Conservation (phyloP, 1,140 invertebrate species). For the Pygmarrhopalites habei region DNA sequence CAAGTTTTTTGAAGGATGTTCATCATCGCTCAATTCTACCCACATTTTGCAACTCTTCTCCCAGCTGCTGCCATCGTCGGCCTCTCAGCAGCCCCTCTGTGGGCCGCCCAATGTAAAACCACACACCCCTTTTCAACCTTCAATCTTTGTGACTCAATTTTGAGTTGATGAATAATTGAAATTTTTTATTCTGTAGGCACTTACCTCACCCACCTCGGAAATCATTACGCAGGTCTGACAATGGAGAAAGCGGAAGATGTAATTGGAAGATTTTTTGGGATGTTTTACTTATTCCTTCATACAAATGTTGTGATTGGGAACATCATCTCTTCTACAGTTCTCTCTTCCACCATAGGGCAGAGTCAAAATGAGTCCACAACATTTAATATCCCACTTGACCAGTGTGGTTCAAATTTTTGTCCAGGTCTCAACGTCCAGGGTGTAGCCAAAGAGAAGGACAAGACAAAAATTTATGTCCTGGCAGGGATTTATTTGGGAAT, state of each 20-base stretch:
- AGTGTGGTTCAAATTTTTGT: conserved; percentile 26
- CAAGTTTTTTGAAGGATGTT: no score
- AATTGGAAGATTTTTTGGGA: conserved; percentile 91
- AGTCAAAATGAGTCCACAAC: conserved; percentile 37
- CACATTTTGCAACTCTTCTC: conserved; percentile 77
- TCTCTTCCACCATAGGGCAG: conserved; percentile 56
- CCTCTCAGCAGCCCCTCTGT: conserved; percentile 86
- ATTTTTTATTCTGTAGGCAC: no score
- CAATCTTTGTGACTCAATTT: no score
- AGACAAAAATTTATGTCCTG: conserved; percentile 51
- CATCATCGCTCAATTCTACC: conserved; percentile 87
- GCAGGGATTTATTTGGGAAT: conserved; percentile 14
- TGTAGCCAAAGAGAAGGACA: conserved; percentile 53
- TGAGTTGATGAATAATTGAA: no score
- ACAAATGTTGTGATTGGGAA: conserved; percentile 89
- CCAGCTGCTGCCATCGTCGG: conserved; percentile 78
- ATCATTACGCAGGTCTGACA: conserved; percentile 77
- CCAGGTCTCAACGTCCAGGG: conserved; percentile 34
- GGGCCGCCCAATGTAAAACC: conserved; percentile 76
- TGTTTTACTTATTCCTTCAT: conserved; percentile 97
- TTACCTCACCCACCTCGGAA: conserved; percentile 81
- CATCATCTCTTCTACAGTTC: conserved; percentile 82
- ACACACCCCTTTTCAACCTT: no score
- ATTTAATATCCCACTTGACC: background rate
- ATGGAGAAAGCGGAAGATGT: conserved; percentile 81